Evolutionary conservation across 1,140 invertebrate genomes (phyloP), one percentile per base, ranked within the genome.

Genomic region (Drosophila teissieri): DNA sequence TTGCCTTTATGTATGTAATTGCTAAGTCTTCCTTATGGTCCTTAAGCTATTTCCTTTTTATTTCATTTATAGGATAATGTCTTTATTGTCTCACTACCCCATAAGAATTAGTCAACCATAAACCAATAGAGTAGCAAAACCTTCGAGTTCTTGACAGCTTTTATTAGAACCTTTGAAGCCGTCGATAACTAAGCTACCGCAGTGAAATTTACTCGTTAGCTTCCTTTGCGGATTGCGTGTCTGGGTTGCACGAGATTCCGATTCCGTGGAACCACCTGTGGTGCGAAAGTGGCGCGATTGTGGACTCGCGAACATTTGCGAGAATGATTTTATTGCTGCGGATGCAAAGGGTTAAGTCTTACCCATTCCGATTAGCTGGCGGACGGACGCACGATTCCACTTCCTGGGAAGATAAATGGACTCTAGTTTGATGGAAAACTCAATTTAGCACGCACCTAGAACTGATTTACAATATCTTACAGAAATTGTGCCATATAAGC

Each of bases 321-420:
- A 69, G 53, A 68, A 68, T 49, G 46, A 69, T 70, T 68, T 70
- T 57, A 65, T 31, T 68, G 52, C 22, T 44, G 36, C 27, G 60
- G 37, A 52, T 64, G 39, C 44, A 22, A 68, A 65, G 64, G 64
- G 60, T 64, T 63, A 51, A 48, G 24, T 37, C 45, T 58, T 8
- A 51, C 24, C 39, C 60, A 64, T 42, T 67, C 42, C 55, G 17
- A 58, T 58, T 46, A 58, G 17, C 42, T 45, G 27, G 10, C 24
- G 24, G 24, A 22, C 42, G 54, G 54, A 42, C 55, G 31, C n/a
- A 11, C 36, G 17, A 2, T 58, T 37, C 31, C 22, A 36, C 27
- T 8, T 65, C n/a, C 44, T 68, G n/a, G 24, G 34, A 37, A 64
- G 64, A 68, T 64, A 44, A 44, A 64, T 64, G 64, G 36, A 19